These are phyloP conservation scores for Polydrusus cervinus DNA, from an alignment of 2,888 invertebrate genomes.

Conservation along the genomic window DNA sequence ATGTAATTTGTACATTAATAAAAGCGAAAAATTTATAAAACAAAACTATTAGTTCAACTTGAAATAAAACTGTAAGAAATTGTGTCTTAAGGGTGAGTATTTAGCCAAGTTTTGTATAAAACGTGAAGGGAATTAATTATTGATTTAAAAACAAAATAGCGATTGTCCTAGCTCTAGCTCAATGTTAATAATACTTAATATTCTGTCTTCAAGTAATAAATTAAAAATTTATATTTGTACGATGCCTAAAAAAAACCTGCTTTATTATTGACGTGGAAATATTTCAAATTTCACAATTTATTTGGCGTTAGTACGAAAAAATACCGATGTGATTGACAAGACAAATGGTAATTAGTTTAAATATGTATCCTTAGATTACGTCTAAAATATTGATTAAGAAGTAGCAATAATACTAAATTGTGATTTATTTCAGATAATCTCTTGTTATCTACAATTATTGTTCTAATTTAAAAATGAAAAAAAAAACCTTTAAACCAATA, in stretches of 20 bases:
- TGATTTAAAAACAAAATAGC: too few relatives aligned
- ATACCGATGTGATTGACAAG: conserved; percentile 26
- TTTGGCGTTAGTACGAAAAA: neutral
- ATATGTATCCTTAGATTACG: conserved; percentile 7
- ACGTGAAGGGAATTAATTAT: too few relatives aligned
- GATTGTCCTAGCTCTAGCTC: too few relatives aligned
- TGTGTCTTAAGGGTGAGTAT: too few relatives aligned
- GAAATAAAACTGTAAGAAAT: too few relatives aligned
- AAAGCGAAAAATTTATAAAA: too few relatives aligned
- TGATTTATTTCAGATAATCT: conserved; percentile 4
- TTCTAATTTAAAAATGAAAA: neutral
- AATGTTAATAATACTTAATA: too few relatives aligned
- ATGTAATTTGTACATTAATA: too few relatives aligned
- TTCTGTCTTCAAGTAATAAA: too few relatives aligned
- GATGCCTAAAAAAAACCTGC: neutral
- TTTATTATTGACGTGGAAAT: neutral
- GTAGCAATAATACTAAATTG: neutral
- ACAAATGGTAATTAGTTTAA: conserved; percentile 31
- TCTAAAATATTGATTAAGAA: neutral
- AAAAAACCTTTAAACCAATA: neutral
- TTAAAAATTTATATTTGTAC: neutral
- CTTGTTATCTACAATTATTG: neutral
- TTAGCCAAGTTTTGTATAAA: too few relatives aligned
- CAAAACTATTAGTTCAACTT: too few relatives aligned
- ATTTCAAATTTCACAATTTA: neutral